Evolutionary conservation across 1,140 invertebrate genomes (phyloP).

Genomic region (Papilio aristodemus): DNA sequence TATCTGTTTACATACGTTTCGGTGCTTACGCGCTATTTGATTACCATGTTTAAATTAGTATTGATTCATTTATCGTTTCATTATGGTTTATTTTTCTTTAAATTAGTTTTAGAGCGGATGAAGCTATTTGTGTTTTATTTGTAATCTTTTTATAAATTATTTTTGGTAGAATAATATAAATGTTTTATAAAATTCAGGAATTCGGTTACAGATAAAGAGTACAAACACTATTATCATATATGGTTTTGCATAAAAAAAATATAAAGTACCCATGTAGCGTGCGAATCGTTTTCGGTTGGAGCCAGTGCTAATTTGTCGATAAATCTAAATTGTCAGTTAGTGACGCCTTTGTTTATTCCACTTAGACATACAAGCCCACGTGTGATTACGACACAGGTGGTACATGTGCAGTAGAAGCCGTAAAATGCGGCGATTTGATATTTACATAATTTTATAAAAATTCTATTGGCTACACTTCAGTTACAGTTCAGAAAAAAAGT

Average conservation of each 20-base stretch:
- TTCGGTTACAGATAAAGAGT: too few species aligned
- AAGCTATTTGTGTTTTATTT: too few species aligned
- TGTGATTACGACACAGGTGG: neutral
- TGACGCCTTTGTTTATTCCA: neutral
- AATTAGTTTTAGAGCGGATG: too few species aligned
- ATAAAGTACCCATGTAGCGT: neutral
- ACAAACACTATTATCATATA: neutral
- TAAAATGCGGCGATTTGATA: neutral
- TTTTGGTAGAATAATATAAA: too few species aligned
- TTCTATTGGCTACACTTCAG: neutral
- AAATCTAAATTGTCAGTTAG: neutral
- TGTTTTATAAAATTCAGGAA: too few species aligned
- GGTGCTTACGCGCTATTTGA: neutral
- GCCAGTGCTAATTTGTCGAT: neutral
- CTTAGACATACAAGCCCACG: neutral
- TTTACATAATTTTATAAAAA: neutral
- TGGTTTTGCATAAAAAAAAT: neutral
- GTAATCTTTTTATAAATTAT: too few species aligned
- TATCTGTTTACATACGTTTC: neutral
- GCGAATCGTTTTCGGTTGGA: neutral
- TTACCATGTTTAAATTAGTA: slow-evolving; percentile 1
- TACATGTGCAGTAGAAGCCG: neutral
- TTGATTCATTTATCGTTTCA: neutral
- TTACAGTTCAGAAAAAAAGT: neutral
- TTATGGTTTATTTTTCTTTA: neutral